phyloP scores from a whole-genome alignment of 2,113 vertebrate species.

The Scatophagus argus region DNA sequence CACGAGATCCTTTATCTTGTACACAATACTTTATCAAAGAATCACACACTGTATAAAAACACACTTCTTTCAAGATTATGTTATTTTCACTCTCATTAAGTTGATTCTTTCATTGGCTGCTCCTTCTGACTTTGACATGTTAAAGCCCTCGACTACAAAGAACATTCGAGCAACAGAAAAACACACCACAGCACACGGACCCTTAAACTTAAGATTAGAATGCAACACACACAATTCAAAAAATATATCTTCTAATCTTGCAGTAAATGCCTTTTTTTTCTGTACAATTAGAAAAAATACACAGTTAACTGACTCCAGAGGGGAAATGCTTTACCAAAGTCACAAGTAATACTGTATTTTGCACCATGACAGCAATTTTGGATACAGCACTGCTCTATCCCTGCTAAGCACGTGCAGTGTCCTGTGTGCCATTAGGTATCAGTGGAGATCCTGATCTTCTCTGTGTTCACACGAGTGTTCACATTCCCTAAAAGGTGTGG shows the following conservation, averaged over 20 bases:
- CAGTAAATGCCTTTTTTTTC: conserved; percentile 56
- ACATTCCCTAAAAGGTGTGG: conserved; percentile 46
- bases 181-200: conserved; percentile 75
- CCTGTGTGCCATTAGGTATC: conserved; percentile 52
- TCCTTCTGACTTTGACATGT: conserved; percentile 32
- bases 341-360: conserved; percentile 61
- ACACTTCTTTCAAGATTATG: conserved; percentile 57
- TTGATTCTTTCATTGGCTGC: conserved; percentile 44
- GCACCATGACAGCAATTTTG: conserved; percentile 63
- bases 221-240: conserved; percentile 78
- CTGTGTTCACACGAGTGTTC: conserved; percentile 40
- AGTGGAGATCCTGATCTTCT: conserved; percentile 29
- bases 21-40: conserved; percentile 86
- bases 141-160: conserved; percentile 67
- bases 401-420: conserved; percentile 40
- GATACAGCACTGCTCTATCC: conserved; percentile 33
- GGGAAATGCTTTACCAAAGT: conserved; percentile 61
- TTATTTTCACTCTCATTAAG: conserved; percentile 44
- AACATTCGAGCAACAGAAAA: conserved; percentile 73
- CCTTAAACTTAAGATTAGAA: conserved; percentile 70
- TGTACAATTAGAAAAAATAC: conserved; percentile 76
- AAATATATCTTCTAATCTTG: conserved; percentile 78
- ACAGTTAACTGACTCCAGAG: conserved; percentile 59
- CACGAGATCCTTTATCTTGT: conserved; percentile 67
- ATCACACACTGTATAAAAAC: conserved; percentile 84